Base-by-base conservation (phyloP, 2,888 invertebrate species). In the Phortica okadai region DNA sequence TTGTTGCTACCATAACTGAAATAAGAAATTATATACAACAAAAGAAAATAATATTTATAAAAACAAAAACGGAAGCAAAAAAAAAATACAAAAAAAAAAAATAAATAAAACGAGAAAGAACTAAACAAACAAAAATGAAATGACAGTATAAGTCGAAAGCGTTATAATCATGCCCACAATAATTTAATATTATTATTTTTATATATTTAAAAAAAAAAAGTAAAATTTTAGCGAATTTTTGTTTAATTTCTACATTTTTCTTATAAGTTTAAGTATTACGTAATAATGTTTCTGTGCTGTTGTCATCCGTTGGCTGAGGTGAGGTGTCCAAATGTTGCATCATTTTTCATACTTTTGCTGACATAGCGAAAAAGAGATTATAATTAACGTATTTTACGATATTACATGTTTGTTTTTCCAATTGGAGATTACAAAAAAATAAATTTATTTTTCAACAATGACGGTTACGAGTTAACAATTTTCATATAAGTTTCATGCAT, bases 1-100 rank as follows among this genome's bases (percentile, higher is more conserved):
- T 90, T 90, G 91, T 91, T 89, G 89, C 90, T 89, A 89, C 88
- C 86, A 87, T 84, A 72, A 56, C 54, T 82, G 79, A 86, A 86
- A 82, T 77, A 80, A 78, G 81, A 82, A 69, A 69, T 14, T 14
- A 66, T 76, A 80, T 50, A 81, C 80, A 83, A 82, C 80, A 80
- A 83, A 86, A 76, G 81, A 79, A 73, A 78, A 77, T 77, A 74
- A 78, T 72, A 77, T 21, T 64, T 64, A 66, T 50, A 54, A 69
- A 56, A 69, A 70, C n/a, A 1, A 69, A 75, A 69, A 70, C 59
- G 62, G 76, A 77, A n/a, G n/a, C n/a, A 79, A 78, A 76, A 62
- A 80, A 79, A 80, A 81, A 66, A 76, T 75, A 81, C 77, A 76
- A 78, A 78, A 75, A 78, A 73, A 44, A 69, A 16, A n/a, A 16